Evolutionary conservation across 1,140 invertebrate species (phyloP), one percentile per base, ranked within the genome.

Genomic region (Cyclina sinensis): DNA sequence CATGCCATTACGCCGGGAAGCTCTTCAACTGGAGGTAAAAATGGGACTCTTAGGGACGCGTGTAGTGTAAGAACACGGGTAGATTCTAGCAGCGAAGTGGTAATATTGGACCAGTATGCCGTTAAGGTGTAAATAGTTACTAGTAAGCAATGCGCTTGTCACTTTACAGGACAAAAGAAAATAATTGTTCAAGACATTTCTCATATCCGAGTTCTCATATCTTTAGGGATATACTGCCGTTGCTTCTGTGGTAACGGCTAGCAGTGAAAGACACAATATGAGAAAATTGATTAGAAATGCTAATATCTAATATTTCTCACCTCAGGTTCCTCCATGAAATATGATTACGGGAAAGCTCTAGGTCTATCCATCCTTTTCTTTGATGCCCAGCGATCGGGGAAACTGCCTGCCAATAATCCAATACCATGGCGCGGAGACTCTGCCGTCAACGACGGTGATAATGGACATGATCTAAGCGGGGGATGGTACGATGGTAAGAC

Each of bases 401-500:
- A 95, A 65, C 95, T 97, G 11, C 96, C 96, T 0, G 90, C 93
- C 2, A 94, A 96, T 86, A 97, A 97, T 91, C 94, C 96, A 18
- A 96, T 97, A 48, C 90, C 95, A 3, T 97, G 97, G 96, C 95
- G 97, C 86, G 94, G 95, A 0, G 96, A 97, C 93, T 97, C 97
- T 0, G 97, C 96, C 7, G 91, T 97, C 12, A 87, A 95, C 18
- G 97, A 97, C 93, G 96, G 96, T 7, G 90, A 94, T 7, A 95
- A 96, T 46, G 96, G 96, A 4, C 96, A 96, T 92, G 97, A 97
- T 92, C 93, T 97, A 14, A 96, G 95, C 18, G 97, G 97, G 62
- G 97, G 97, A 68, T 97, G 97, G 94, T 97, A 97, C 92, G 97
- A 97, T 91, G 97, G 97, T 97, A 94, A 94, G 93, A 57, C n/a